These are phyloP conservation scores for Puntigrus tetrazona DNA, from an alignment of 2,113 vertebrate genomes.

Conservation along the genomic window DNA sequence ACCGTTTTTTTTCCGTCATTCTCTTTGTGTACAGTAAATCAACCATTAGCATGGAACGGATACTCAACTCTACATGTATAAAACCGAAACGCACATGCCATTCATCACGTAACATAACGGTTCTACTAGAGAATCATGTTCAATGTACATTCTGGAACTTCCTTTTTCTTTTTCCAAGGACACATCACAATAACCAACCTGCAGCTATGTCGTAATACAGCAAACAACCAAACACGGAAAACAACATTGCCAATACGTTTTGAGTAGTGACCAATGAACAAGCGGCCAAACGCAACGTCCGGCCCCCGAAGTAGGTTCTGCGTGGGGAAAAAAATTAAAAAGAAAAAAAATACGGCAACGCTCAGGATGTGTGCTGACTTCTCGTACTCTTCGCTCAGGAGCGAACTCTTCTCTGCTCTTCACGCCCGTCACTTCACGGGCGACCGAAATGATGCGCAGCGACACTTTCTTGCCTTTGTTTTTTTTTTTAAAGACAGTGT, in stretches of 20 bases:
- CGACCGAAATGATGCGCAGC: conserved; percentile 75
- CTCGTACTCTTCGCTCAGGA: conserved; percentile 67
- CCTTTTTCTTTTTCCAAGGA: conserved; percentile 32
- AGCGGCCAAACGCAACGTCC: conserved; percentile 41
- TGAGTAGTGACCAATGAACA: conserved; percentile 58
- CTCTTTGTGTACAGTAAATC: conserved; percentile 61
- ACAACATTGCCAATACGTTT: conserved; percentile 68
- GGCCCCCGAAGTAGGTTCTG: conserved; percentile 14
- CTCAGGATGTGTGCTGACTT: conserved; percentile 56
- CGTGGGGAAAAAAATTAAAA: not conserved
- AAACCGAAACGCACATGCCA: conserved; percentile 32
- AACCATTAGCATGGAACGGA: conserved; percentile 39
- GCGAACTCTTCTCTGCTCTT: conserved; percentile 69
- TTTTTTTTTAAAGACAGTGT: conserved; percentile 59
- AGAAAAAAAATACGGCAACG: not conserved
- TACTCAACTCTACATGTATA: conserved; percentile 38
- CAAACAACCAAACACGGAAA: conserved; percentile 58
- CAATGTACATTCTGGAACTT: conserved; percentile 28
- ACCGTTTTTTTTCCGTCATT: conserved; percentile 60
- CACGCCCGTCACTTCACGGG: conserved; percentile 70
- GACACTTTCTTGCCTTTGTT: conserved; percentile 79
- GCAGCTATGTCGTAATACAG: conserved; percentile 45
- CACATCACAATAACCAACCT: conserved; percentile 28
- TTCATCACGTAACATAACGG: conserved; percentile 1
- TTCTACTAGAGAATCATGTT: conserved; percentile 31